Conservation (phyloP, 2,797 vertebrate genomes). For the Trichosurus vulpecula region DNA sequence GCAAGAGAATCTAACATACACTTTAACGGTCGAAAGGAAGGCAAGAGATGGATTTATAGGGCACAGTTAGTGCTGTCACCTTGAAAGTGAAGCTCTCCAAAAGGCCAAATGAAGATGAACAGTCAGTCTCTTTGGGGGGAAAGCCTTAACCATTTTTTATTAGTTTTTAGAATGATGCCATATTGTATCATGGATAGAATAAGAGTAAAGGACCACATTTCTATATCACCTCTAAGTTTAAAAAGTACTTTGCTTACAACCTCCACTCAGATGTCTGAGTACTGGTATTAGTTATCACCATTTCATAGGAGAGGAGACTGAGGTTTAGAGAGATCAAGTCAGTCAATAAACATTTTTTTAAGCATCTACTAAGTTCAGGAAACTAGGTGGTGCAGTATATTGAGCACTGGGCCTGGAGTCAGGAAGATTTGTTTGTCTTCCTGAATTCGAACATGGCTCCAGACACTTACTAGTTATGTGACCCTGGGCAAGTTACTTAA, state of each 20-base stretch:
- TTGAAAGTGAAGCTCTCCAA: slow-evolving; percentile 60
- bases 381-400: background rate
- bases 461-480: background rate
- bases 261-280: background rate
- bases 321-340: background rate
- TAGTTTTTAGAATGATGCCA: slow-evolving; percentile 61
- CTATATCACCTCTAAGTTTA: background rate
- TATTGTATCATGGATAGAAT: slow-evolving; percentile 42
- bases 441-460: background rate
- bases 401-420: background rate
- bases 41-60: slow-evolving; percentile 72
- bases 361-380: background rate
- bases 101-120: slow-evolving; percentile 72
- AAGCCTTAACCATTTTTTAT: slow-evolving; percentile 66
- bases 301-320: background rate
- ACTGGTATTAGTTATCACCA: background rate
- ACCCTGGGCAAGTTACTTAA: background rate
- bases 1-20: slow-evolving; percentile 70
- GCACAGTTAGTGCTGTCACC: slow-evolving; percentile 65
- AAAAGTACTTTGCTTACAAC: background rate
- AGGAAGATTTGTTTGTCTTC: background rate
- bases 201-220: background rate
- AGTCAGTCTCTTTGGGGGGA: slow-evolving; percentile 45
- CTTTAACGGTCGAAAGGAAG: slow-evolving; percentile 64
- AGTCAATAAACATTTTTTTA: background rate